phyloP scores from a whole-genome alignment of 2,888 invertebrate genomes.

The Heliconius cydno region DNA sequence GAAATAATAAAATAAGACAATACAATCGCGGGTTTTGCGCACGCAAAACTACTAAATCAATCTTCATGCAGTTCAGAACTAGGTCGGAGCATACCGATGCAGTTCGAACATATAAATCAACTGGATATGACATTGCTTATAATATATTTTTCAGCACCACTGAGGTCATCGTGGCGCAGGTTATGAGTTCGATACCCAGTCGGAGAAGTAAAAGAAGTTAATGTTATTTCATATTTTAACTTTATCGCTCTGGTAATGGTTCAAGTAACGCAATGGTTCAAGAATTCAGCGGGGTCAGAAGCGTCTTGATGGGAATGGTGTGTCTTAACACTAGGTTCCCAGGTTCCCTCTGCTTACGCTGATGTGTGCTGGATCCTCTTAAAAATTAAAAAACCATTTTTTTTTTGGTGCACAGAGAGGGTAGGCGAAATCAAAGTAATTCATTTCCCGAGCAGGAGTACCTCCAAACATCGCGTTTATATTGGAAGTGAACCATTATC shows the following conservation, averaged over 20 bases:
- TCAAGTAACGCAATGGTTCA: not conserved
- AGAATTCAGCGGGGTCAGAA: not conserved
- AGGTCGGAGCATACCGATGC: conserved; percentile 42
- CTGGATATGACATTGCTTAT: conserved; percentile 35
- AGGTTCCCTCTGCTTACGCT: not conserved
- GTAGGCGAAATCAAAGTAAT: too few relatives aligned
- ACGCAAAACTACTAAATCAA: conserved; percentile 51
- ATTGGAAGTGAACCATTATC: too few relatives aligned
- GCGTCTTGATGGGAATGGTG: not conserved
- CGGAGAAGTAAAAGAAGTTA: too few relatives aligned
- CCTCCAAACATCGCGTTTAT: too few relatives aligned
- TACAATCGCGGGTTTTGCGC: conserved; percentile 41
- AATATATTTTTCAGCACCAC: too few relatives aligned
- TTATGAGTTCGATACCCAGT: not conserved
- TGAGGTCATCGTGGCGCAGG: not conserved
- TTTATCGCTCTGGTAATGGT: not conserved
- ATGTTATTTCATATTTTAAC: not conserved
- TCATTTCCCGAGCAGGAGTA: too few relatives aligned
- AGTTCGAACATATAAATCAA: conserved; percentile 24
- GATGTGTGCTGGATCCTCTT: not conserved
- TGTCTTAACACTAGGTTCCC: not conserved
- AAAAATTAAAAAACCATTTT: too few relatives aligned
- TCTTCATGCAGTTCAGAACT: conserved; percentile 52
- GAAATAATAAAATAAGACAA: conserved; percentile 38
- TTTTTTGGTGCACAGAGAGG: too few relatives aligned